Evolutionary conservation across 2,888 invertebrate species (phyloP).

Genomic region (Aspidiotus rigidus): DNA sequence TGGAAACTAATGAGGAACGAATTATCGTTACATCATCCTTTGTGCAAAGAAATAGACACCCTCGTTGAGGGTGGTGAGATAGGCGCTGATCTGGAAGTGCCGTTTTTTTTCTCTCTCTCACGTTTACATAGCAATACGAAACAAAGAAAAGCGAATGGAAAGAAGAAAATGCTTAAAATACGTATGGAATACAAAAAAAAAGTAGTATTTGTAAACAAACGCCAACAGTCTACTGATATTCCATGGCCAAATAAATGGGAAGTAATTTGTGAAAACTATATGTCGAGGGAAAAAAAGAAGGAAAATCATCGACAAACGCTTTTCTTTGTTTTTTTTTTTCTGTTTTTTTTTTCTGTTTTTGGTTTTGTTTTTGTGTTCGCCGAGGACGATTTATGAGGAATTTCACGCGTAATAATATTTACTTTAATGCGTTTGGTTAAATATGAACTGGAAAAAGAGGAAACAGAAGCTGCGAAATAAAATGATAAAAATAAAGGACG

Average conservation of each 20-base stretch:
- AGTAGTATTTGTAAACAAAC: neutral
- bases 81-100: no score
- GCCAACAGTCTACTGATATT: neutral
- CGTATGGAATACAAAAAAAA: neutral
- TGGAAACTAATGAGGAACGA: neutral
- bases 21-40: neutral
- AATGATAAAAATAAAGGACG: conserved; percentile 2
- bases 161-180: neutral
- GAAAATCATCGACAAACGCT: conserved; percentile 21
- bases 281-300: conserved; percentile 15
- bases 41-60: conserved; percentile 2
- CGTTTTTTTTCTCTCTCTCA: no score
- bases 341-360: neutral
- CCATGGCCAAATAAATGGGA: conserved; percentile 13
- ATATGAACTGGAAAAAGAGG: conserved; percentile 11
- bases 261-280: conserved; percentile 26
- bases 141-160: neutral
- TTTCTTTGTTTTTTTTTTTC: neutral
- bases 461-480: conserved; percentile 5
- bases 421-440: conserved; percentile 31
- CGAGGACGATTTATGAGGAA: conserved; percentile 23
- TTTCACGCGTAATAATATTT: conserved; percentile 33
- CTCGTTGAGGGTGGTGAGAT: neutral
- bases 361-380: neutral
- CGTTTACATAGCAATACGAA: no score